Conservation (phyloP, 2,113 vertebrate genomes). For the Bostrychus sinensis region DNA sequence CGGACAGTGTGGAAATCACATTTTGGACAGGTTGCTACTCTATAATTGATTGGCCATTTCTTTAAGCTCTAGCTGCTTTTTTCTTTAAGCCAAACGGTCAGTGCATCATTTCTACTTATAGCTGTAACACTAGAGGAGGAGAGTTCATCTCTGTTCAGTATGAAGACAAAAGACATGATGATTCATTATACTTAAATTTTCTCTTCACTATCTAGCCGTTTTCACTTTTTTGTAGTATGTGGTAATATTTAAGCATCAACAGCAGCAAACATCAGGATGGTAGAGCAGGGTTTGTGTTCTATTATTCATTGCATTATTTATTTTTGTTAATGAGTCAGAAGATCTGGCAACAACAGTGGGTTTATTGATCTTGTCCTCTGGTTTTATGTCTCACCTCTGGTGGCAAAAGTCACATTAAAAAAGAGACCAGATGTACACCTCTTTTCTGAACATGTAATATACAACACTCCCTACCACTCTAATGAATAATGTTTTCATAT, state of each 20-base stretch:
- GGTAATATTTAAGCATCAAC: slow-evolving; percentile 14
- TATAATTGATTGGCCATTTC: slow-evolving; percentile 73
- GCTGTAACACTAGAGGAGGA: not conserved
- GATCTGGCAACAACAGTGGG: slow-evolving; percentile 70
- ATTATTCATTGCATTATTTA: slow-evolving; percentile 80
- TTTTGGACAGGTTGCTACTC: slow-evolving; percentile 71
- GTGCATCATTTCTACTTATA: slow-evolving; percentile 15
- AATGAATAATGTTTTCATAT: not conserved
- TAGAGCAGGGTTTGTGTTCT: slow-evolving; percentile 52
- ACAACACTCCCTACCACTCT: not conserved
- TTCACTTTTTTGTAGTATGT: slow-evolving; percentile 1
- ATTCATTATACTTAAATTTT: not conserved
- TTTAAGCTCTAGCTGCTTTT: slow-evolving; percentile 41
- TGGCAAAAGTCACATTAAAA: slow-evolving; percentile 38
- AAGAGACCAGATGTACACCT: slow-evolving; percentile 26
- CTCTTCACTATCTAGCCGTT: not conserved
- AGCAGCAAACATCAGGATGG: slow-evolving; percentile 28
- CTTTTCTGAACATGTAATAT: slow-evolving; percentile 5
- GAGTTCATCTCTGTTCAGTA: not conserved
- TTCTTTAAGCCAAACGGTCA: slow-evolving; percentile 29
- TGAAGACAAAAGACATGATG: not conserved
- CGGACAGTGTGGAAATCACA: slow-evolving; percentile 75
- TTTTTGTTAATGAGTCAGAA: slow-evolving; percentile 74
- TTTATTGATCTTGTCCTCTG: slow-evolving; percentile 73
- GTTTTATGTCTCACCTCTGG: slow-evolving; percentile 60